These are phyloP conservation scores for Epistrophella euchroma DNA, from an alignment of 2,888 invertebrate species.

Conservation along the genomic window DNA sequence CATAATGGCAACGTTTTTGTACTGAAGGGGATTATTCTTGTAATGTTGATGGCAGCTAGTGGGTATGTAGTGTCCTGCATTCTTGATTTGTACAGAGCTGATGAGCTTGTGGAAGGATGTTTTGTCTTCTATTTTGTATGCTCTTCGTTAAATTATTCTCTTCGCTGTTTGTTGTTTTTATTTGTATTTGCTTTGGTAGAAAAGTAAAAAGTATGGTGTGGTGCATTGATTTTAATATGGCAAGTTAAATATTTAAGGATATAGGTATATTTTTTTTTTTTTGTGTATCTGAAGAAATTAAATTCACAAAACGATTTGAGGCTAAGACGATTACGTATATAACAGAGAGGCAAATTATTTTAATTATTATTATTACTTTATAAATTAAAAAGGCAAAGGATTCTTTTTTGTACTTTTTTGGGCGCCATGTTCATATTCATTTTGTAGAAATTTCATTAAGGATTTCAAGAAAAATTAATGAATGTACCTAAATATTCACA, in stretches of 20 bases:
- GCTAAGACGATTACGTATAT: too few species aligned
- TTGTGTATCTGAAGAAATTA: too few species aligned
- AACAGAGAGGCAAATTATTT: too few species aligned
- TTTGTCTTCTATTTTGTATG: background rate
- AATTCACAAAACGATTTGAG: too few species aligned
- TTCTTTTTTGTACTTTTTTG: too few species aligned
- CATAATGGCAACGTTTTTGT: background rate
- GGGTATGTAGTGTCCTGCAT: conserved; percentile 11
- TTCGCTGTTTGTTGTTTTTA: background rate
- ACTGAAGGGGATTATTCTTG: background rate
- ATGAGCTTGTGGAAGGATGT: conserved; percentile 29
- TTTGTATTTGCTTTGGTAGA: background rate
- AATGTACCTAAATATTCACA: too few species aligned
- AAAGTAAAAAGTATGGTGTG: background rate
- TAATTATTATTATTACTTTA: too few species aligned
- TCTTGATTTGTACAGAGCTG: conserved; percentile 2
- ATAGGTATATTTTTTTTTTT: background rate
- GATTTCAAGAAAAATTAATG: too few species aligned
- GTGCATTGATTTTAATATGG: background rate
- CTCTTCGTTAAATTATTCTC: background rate
- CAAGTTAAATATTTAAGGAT: background rate
- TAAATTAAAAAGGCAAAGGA: too few species aligned
- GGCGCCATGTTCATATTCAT: too few species aligned
- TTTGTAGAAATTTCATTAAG: too few species aligned
- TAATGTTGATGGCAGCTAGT: background rate